Evolutionary conservation across 2,113 vertebrate genomes (phyloP).

Genomic region (Cryptomyrus ogoouensis): DNA sequence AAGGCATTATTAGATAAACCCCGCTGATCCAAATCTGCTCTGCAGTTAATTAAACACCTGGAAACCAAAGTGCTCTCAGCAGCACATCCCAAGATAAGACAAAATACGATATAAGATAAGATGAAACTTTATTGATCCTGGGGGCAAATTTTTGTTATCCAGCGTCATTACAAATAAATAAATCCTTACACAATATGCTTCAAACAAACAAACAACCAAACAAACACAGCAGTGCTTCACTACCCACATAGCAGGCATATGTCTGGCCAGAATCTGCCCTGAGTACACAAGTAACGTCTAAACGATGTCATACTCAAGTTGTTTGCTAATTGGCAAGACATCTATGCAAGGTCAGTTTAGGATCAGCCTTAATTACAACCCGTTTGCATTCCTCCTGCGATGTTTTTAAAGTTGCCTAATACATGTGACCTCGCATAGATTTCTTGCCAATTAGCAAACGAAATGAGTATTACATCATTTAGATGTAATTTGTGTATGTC

Average conservation of each 20-base stretch:
- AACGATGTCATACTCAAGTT: not conserved
- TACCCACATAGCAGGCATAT: not conserved
- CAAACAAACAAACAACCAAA: not conserved
- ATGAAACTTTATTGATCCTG: not conserved
- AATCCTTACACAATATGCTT: not conserved
- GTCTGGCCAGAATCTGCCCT: not conserved
- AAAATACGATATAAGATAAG: not conserved
- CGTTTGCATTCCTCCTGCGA: not conserved
- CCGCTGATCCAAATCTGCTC: not conserved
- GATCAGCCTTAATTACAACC: not conserved
- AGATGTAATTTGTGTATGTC: not conserved
- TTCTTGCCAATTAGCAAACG: not conserved
- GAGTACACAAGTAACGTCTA: not conserved
- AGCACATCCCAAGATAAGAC: not conserved
- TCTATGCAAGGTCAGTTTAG: not conserved
- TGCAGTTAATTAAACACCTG: slow-evolving; percentile 7
- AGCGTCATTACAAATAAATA: not conserved
- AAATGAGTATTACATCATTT: not conserved
- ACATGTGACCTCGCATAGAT: not conserved
- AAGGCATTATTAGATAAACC: slow-evolving; percentile 2
- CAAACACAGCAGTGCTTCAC: not conserved
- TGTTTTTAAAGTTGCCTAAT: not conserved
- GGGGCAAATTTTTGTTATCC: not conserved
- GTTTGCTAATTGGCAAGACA: not conserved
- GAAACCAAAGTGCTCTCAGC: slow-evolving; percentile 9